Evolutionary conservation across 2,113 vertebrate genomes (phyloP).

Genomic region (Corythoichthys haematopterus): DNA sequence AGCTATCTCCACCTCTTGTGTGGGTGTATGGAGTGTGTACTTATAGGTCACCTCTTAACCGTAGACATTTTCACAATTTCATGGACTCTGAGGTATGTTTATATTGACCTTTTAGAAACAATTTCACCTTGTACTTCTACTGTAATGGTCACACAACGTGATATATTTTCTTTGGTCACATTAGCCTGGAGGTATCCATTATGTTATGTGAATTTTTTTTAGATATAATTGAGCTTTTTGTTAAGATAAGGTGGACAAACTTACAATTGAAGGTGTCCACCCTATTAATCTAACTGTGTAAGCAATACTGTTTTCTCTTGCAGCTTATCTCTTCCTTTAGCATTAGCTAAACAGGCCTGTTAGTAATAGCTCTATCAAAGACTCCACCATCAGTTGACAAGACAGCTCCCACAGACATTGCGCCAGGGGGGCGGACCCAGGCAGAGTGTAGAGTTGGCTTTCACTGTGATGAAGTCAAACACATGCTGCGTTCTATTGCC

Average conservation of each 20-base stretch:
- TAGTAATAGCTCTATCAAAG: too few species aligned
- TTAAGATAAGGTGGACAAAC: background rate
- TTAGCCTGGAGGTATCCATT: background rate
- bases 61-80: slow-evolving; percentile 26
- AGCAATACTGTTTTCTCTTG: too few species aligned
- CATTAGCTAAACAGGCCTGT: too few species aligned
- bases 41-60: background rate
- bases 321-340: too few species aligned
- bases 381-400: too few species aligned
- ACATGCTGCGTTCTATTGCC: too few species aligned
- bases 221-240: background rate
- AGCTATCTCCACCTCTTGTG: slow-evolving; percentile 35
- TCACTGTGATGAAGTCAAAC: too few species aligned
- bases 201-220: background rate
- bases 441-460: too few species aligned
- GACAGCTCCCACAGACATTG: too few species aligned
- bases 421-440: too few species aligned
- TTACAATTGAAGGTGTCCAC: background rate
- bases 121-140: slow-evolving; percentile 15
- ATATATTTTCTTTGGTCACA: background rate
- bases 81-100: background rate
- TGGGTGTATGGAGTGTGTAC: background rate
- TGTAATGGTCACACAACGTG: background rate
- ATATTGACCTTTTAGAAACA: slow-evolving; percentile 25
- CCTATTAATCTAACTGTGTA: background rate